Conservation (phyloP, 2,797 vertebrate species). For the Sternotherus odoratus region DNA sequence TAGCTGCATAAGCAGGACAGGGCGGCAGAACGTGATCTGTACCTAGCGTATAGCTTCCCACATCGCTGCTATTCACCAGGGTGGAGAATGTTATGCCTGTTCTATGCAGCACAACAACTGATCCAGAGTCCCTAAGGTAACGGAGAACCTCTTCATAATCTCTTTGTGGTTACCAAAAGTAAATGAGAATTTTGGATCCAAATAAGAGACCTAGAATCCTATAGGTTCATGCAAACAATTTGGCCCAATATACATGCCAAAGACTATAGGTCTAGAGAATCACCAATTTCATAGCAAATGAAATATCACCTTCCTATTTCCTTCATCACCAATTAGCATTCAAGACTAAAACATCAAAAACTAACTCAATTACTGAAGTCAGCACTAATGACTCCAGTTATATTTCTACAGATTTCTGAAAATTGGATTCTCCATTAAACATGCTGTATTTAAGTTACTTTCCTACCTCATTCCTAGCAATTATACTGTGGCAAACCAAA, state of each 20-base stretch:
- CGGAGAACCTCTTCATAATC: neutral
- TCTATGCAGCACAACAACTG: neutral
- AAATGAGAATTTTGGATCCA: neutral
- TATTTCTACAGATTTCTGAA: constrained; percentile 73
- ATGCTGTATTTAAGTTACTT: constrained; percentile 72
- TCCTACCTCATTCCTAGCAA: constrained; percentile 64
- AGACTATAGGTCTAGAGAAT: fast-evolving
- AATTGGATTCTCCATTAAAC: constrained; percentile 67
- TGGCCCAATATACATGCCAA: fast-evolving
- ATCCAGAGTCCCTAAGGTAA: neutral
- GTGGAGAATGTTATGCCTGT: neutral
- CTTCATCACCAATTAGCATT: neutral
- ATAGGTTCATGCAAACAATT: fast-evolving
- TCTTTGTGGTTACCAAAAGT: neutral
- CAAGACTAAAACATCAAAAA: constrained; percentile 53
- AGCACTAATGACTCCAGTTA: constrained; percentile 76
- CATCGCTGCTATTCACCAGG: neutral
- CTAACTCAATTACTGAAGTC: constrained; percentile 60
- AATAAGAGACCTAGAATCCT: fast-evolving
- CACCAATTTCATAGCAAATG: neutral
- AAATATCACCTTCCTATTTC: constrained; percentile 20
- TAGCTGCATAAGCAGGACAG: neutral
- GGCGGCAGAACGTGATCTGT: neutral
- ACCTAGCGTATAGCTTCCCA: neutral
- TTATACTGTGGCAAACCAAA: constrained; percentile 68